These are phyloP conservation scores for Monopterus albus DNA, from an alignment of 2,113 vertebrate genomes.

Conservation along the genomic window DNA sequence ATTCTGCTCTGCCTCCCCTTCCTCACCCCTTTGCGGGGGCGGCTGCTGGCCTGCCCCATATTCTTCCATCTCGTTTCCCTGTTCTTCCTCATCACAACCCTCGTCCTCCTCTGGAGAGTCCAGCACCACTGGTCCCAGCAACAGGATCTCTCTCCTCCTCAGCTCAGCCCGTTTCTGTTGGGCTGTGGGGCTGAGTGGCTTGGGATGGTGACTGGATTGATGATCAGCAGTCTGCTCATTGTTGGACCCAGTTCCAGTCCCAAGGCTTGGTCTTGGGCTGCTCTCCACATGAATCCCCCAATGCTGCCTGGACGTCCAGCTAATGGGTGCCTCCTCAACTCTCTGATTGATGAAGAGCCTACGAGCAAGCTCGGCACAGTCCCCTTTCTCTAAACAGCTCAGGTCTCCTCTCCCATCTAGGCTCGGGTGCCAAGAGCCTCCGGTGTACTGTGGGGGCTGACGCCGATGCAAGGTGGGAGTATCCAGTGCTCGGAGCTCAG, in stretches of 20 bases:
- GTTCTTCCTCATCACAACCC: constrained; percentile 60
- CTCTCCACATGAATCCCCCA: constrained; percentile 61
- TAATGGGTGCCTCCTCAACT: constrained; percentile 73
- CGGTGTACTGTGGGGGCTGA: constrained; percentile 77
- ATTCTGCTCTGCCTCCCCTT: constrained; percentile 65
- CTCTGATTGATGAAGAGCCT: constrained; percentile 72
- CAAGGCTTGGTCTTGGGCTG: constrained; percentile 9
- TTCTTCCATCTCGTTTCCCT: constrained; percentile 21
- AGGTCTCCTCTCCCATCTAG: constrained; percentile 50
- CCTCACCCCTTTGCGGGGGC: neutral
- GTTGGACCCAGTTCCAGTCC: constrained; percentile 3
- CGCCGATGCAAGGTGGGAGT: constrained; percentile 79
- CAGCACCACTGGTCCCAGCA: constrained; percentile 78
- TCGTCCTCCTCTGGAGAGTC: constrained; percentile 78
- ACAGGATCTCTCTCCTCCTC: constrained; percentile 79
- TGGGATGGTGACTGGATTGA: neutral
- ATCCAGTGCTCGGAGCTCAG: constrained; percentile 65
- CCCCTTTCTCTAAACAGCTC: constrained; percentile 45
- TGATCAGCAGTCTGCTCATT: neutral
- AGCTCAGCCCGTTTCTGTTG: constrained; percentile 78
- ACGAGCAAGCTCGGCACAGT: constrained; percentile 70
- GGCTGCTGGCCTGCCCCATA: constrained; percentile 1
- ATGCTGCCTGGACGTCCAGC: constrained; percentile 79
- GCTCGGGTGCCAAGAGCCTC: constrained; percentile 62
- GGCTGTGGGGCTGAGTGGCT: constrained; percentile 44